Percentiles rank a stretch among this genome's conserved stretches.
Evolutionary conservation across 2,113 vertebrate species (phyloP).

Genomic region (Platycercus adscitus): DNA sequence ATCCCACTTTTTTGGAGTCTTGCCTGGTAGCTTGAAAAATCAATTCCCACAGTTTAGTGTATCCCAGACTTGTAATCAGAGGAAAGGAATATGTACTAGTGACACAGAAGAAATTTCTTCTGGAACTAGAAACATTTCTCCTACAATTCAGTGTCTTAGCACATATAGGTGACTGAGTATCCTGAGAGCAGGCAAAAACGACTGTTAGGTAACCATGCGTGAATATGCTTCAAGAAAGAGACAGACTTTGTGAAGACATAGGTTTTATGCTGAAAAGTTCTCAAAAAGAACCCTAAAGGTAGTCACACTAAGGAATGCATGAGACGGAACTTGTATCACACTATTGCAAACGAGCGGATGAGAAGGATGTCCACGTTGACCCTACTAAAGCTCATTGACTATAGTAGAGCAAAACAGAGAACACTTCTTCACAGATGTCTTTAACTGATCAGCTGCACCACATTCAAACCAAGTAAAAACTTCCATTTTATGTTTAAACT

Average conservation of each 20-base stretch:
- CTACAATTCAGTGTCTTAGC: background rate
- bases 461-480: background rate
- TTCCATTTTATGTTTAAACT: background rate
- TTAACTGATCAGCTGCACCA: background rate
- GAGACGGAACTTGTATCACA: background rate
- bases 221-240: background rate
- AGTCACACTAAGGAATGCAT: background rate
- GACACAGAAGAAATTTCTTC: background rate
- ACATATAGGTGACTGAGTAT: accelerated
- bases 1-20: background rate
- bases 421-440: background rate
- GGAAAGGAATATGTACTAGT: background rate
- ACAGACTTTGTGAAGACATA: background rate
- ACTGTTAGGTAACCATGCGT: background rate
- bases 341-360: background rate
- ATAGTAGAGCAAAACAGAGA: background rate
- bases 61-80: background rate
- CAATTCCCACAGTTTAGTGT: background rate
- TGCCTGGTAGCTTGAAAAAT: background rate
- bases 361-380: background rate
- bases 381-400: background rate
- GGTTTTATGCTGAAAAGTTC: background rate
- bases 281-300: background rate
- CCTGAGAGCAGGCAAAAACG: background rate
- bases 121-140: background rate